These are phyloP conservation scores for Stomatorhinus walkeri DNA, from an alignment of 2,797 vertebrate species.

Conservation along the genomic window DNA sequence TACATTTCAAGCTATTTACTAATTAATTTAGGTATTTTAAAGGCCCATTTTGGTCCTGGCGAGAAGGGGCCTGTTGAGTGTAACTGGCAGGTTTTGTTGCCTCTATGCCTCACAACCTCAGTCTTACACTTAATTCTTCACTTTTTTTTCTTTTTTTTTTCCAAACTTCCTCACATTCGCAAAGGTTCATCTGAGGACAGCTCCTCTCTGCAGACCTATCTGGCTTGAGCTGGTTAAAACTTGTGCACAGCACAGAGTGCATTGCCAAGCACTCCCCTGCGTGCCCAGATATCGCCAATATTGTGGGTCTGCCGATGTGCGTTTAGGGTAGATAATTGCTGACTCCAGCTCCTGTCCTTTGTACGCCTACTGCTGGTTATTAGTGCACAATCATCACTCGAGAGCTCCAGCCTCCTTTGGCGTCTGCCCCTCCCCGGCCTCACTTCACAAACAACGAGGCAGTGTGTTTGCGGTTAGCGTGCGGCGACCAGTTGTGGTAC, in stretches of 20 bases:
- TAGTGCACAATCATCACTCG: neutral
- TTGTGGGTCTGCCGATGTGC: conserved; percentile 26
- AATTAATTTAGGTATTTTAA: neutral
- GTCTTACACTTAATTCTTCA: neutral
- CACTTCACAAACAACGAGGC: neutral
- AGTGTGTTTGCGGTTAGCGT: too few species aligned
- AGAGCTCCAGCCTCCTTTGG: neutral
- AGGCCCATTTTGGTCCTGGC: neutral
- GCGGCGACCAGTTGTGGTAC: neutral
- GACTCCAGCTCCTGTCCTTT: neutral
- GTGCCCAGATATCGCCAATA: conserved; percentile 9
- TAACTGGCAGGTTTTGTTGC: neutral
- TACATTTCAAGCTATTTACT: neutral
- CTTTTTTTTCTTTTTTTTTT: neutral
- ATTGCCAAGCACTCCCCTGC: conserved; percentile 24
- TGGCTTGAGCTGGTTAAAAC: conserved; percentile 36
- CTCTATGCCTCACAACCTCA: neutral
- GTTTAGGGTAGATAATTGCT: conserved; percentile 17
- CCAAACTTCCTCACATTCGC: conserved; percentile 19
- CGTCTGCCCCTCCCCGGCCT: neutral
- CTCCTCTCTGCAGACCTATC: conserved; percentile 25
- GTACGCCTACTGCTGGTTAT: neutral
- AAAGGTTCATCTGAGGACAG: conserved; percentile 23
- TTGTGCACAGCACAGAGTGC: conserved; percentile 4
- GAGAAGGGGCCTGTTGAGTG: neutral